These are phyloP conservation scores for Myoxocephalus aenaeus DNA, from an alignment of 2,797 vertebrate species.

Conservation along the genomic window DNA sequence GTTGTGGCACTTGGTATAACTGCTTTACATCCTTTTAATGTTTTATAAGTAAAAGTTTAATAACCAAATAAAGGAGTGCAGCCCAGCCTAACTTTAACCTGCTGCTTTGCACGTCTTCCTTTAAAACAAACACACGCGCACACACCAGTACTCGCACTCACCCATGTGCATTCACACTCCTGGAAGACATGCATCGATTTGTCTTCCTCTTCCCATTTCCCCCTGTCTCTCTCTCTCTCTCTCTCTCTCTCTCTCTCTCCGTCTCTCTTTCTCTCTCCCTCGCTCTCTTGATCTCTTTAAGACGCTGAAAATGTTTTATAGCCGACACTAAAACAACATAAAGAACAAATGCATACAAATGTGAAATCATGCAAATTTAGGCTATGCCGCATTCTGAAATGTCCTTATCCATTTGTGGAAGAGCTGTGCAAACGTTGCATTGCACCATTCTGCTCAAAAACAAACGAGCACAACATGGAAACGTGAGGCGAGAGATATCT, in stretches of 20 bases:
- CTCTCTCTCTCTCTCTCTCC: background rate
- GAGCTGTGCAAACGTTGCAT: constrained; percentile 70
- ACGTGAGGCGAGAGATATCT: constrained; percentile 55
- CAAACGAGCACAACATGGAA: constrained; percentile 55
- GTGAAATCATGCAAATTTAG: constrained; percentile 10
- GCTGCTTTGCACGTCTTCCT: constrained; percentile 29
- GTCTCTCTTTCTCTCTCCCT: background rate
- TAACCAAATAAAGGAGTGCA: constrained; percentile 24
- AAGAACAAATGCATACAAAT: background rate
- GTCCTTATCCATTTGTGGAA: constrained; percentile 30
- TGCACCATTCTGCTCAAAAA: constrained; percentile 79
- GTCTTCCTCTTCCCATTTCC: constrained; percentile 8
- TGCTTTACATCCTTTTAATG: background rate
- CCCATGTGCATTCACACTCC: constrained; percentile 59
- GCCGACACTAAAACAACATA: background rate
- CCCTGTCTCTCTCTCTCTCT: background rate
- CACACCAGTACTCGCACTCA: constrained; percentile 36
- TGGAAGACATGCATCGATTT: constrained; percentile 54
- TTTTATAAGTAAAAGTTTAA: constrained; percentile 11
- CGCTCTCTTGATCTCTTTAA: background rate
- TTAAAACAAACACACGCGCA: constrained; percentile 37
- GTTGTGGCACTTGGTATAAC: background rate
- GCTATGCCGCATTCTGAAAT: constrained; percentile 20
- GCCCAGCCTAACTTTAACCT: constrained; percentile 46
- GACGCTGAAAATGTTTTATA: background rate